A percentile compares a stretch with the other conserved stretches of the same genome.
phyloP scores from a whole-genome alignment of 2,113 vertebrate species.

The Cervus canadensis region DNA sequence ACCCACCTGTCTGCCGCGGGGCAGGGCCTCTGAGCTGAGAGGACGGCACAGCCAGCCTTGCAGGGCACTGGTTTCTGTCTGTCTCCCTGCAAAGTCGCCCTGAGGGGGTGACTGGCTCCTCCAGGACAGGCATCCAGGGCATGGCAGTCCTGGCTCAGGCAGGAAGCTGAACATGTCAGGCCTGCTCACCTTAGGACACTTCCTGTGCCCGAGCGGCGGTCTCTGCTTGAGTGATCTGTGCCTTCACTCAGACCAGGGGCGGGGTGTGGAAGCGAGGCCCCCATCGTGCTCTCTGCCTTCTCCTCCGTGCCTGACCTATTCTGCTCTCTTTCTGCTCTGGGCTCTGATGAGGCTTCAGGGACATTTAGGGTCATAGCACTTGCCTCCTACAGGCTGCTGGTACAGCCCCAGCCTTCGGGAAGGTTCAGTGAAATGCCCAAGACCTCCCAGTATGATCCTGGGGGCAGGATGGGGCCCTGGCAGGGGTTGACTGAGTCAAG shows the following conservation, averaged over 20 bases:
- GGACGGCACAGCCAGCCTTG: not conserved
- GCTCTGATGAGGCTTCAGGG: not conserved
- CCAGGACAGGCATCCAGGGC: not conserved
- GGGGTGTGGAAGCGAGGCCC: too few species aligned
- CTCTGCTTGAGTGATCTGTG: not conserved
- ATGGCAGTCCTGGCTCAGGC: not conserved
- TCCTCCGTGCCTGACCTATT: not conserved
- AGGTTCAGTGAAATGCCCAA: not conserved
- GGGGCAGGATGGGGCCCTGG: not conserved
- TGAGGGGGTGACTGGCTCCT: not conserved
- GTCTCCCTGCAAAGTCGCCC: not conserved
- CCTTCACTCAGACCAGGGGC: not conserved
- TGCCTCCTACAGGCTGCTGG: rapidly evolving
- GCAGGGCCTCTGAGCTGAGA: not conserved
- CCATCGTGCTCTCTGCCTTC: not conserved
- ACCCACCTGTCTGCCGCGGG: not conserved
- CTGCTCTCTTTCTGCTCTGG: not conserved
- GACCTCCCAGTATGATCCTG: not conserved
- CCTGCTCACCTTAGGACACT: not conserved
- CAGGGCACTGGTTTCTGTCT: not conserved
- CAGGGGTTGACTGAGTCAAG: not conserved
- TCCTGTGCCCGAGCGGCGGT: rapidly evolving
- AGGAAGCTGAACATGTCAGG: not conserved
- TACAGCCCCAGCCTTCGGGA: not conserved
- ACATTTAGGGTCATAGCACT: not conserved